These are phyloP conservation scores for Callipepla californica DNA, from an alignment of 2,113 vertebrate species.

Conservation along the genomic window DNA sequence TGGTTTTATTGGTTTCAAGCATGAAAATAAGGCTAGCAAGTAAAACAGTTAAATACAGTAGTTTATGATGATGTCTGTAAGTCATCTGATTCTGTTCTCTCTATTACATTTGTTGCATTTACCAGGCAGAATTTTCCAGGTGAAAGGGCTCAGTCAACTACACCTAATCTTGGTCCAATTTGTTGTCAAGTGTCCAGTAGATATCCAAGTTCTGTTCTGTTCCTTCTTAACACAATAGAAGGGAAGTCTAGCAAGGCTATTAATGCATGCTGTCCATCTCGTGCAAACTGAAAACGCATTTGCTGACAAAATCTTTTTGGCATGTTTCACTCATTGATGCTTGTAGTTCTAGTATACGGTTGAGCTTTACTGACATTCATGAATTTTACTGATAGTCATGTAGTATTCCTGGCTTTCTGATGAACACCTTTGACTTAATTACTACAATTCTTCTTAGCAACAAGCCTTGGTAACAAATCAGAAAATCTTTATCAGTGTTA, in stretches of 20 bases:
- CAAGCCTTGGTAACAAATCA: background rate
- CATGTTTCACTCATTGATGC: background rate
- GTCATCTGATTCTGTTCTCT: background rate
- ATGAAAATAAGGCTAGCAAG: background rate
- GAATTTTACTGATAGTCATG: background rate
- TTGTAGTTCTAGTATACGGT: background rate
- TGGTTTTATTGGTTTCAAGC: background rate
- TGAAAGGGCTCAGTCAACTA: background rate
- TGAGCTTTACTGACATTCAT: background rate
- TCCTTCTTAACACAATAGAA: accelerated
- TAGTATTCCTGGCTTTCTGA: background rate
- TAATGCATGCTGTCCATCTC: background rate
- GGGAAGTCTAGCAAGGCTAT: background rate
- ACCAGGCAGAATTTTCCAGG: background rate
- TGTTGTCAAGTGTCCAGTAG: background rate
- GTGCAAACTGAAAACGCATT: background rate
- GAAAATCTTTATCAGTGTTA: background rate
- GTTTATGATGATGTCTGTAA: background rate
- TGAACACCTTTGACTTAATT: background rate
- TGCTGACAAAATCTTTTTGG: background rate
- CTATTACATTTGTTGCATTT: background rate
- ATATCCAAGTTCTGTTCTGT: background rate
- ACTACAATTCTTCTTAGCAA: background rate
- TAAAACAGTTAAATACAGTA: background rate
- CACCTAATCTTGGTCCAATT: background rate